phyloP scores from a whole-genome alignment of 2,113 vertebrate species.

The Lethenteron camtschaticum region DNA sequence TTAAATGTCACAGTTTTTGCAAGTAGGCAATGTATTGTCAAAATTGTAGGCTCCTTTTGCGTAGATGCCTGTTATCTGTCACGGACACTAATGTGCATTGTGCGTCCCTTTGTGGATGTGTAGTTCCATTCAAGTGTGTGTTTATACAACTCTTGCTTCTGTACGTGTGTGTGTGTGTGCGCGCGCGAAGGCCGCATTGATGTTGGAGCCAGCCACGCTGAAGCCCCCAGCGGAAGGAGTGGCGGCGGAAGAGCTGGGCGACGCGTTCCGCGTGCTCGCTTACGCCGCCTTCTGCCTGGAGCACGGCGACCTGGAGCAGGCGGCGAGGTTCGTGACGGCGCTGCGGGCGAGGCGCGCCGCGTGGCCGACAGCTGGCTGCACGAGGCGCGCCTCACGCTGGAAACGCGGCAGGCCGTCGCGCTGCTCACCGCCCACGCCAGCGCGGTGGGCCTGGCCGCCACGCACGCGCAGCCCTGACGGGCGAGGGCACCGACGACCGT shows the following conservation, averaged over 20 bases:
- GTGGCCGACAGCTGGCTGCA: conserved; percentile 74
- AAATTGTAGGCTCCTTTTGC: no score
- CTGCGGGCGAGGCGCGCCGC: conserved; percentile 49
- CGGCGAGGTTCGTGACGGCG: conserved; percentile 82
- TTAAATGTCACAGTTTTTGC: no score
- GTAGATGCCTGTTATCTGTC: no score
- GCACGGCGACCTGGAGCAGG: conserved; percentile 71
- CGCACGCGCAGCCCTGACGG: conserved; percentile 22
- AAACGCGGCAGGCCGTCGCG: conserved; percentile 62
- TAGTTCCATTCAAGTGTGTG: no score
- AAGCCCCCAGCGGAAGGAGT: conserved; percentile 42
- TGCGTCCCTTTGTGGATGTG: no score
- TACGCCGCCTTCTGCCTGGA: conserved; percentile 77
- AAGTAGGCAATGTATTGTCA: no score
- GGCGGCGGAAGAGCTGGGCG: conserved; percentile 31
- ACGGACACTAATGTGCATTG: no score
- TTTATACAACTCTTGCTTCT: no score
- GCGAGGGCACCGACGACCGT: neutral
- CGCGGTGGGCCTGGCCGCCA: conserved; percentile 65
- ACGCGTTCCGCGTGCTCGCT: conserved; percentile 61
- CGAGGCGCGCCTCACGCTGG: conserved; percentile 64
- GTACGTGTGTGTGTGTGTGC: neutral
- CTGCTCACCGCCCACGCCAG: conserved; percentile 70
- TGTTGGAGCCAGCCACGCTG: conserved; percentile 42
- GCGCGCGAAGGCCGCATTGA: conserved; percentile 28